Evolutionary conservation across 2,888 invertebrate genomes (phyloP), one percentile per base, ranked within the genome.

Genomic region (Cosmia pyralina): DNA sequence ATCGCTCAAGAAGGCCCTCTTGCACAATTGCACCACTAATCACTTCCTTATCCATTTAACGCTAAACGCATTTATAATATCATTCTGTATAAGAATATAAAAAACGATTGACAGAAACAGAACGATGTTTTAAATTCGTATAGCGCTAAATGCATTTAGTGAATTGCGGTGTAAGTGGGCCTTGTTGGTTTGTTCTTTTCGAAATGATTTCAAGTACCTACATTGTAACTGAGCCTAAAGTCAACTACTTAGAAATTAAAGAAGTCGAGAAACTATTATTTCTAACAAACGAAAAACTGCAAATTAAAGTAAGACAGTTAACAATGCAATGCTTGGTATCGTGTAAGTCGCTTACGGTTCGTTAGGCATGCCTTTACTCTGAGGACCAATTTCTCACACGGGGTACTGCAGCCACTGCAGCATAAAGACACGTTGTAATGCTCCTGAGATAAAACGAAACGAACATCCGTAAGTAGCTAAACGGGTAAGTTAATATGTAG

Each of bases 311-410:
- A 34, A 69, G 69, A 69, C 68, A 41, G 72, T 72, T 81, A 62
- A 71, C 73, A 86, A 58, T 66, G 72, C 73, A 84, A 71, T 81
- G 60, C 70, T 69, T 62, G 75, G 4, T 71, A 75, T 63, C 65
- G 41, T 63, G 63, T 78, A 72, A 78, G 75, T 72, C 72, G 70
- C 67, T 75, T 77, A 67, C 75, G 74, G 73, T 78, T 86, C 74
- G 75, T 84, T 85, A 82, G 67, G 58, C 77, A 46, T 41, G 41
- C 41, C 60, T 79, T 81, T 84, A 74, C 83, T 85, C 82, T 73
- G 70, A 72, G 77, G 82, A 86, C 84, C 85, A 86, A 86, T 88
- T 87, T 44, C 57, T 77, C 46, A 64, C 46, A 53, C 63, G 38
- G 17, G 44, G 58, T 63, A 65, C 52, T 48, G 55, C 60, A 50